Conservation (phyloP, 2,797 vertebrate species). For the Denticeps clupeoides region DNA sequence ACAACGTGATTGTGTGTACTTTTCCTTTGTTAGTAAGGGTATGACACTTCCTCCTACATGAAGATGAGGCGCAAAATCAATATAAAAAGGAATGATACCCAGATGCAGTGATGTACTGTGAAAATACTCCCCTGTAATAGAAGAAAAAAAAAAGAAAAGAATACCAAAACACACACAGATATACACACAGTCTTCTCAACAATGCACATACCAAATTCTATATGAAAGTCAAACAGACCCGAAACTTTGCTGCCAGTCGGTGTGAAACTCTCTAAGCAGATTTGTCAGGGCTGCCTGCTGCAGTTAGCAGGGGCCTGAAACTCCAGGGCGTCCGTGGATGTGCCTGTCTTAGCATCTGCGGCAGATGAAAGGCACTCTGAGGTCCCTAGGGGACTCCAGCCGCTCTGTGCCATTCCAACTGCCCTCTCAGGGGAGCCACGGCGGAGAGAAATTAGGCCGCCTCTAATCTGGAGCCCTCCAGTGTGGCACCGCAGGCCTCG, state of each 20-base stretch:
- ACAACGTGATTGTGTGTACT: too few relatives aligned
- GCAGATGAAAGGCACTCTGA: constrained; percentile 35
- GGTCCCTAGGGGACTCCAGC: constrained; percentile 24
- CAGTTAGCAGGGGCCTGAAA: constrained; percentile 17
- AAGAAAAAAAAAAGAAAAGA: too few relatives aligned
- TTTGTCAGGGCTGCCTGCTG: constrained; percentile 26
- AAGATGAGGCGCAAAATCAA: too few relatives aligned
- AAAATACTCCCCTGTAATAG: too few relatives aligned
- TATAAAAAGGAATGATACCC: too few relatives aligned
- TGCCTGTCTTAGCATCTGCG: constrained; percentile 32
- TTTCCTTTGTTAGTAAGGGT: too few relatives aligned
- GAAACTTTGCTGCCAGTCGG: constrained; percentile 6
- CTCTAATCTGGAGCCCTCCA: constrained; percentile 31
- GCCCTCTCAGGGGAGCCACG: constrained; percentile 27
- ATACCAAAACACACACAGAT: too few relatives aligned
- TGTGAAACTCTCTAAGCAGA: constrained; percentile 23
- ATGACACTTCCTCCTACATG: too few relatives aligned
- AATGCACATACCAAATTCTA: too few relatives aligned
- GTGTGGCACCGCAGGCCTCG: constrained; percentile 19
- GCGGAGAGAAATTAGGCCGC: constrained; percentile 34
- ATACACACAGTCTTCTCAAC: too few relatives aligned
- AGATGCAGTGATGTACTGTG: too few relatives aligned
- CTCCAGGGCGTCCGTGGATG: constrained; percentile 22
- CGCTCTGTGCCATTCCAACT: not conserved
- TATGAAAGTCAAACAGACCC: too few relatives aligned